Percentiles rank a stretch among this genome's conserved stretches.
Conservation (phyloP, 1,140 invertebrate species). For the Amyelois transitella region DNA sequence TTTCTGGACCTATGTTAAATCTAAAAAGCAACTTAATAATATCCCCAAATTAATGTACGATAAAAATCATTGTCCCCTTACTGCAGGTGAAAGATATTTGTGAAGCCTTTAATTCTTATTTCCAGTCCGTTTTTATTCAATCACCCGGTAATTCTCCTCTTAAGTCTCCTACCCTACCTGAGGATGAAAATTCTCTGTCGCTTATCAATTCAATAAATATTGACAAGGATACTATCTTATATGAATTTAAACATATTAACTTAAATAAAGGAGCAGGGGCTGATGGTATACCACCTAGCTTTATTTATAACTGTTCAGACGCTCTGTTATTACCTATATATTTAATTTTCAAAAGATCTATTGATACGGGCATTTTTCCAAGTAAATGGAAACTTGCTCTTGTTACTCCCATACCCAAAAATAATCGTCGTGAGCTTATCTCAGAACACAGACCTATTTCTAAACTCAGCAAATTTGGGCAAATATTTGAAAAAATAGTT, state of each 20-base stretch:
- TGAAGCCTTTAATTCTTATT: no score
- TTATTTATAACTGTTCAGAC: background rate
- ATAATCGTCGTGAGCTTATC: background rate
- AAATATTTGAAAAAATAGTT: no score
- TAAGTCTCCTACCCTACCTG: background rate
- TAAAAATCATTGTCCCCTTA: background rate
- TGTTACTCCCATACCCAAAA: no score
- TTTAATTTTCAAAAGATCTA: background rate
- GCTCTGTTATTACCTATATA: background rate
- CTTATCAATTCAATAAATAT: no score
- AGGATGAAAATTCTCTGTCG: background rate
- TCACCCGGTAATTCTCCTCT: background rate
- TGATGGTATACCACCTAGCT: constrained; percentile 5
- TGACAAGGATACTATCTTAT: no score
- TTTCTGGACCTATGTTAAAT: no score
- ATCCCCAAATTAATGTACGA: background rate
- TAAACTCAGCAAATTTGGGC: constrained; percentile 1
- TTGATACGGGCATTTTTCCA: no score
- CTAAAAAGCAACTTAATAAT: no score
- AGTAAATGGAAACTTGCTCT: no score
- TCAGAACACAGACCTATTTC: no score
- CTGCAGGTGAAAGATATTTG: background rate
- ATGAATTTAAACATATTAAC: background rate
- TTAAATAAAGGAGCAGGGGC: constrained; percentile 5
- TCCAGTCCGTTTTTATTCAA: no score